Evolutionary conservation across 2,113 vertebrate species (phyloP).

Genomic region (Stegostoma tigrinum): DNA sequence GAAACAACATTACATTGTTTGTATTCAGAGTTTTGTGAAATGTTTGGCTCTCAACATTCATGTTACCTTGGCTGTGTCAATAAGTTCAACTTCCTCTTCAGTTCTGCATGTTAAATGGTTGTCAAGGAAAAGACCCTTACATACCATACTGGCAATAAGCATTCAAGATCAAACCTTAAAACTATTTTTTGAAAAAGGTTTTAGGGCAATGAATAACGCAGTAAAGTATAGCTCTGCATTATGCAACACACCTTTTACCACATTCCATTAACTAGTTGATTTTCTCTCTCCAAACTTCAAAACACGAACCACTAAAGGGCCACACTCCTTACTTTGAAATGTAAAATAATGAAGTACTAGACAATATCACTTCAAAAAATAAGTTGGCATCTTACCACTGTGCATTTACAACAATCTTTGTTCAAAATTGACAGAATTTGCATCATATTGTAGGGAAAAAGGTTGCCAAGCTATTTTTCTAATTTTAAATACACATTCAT

Average conservation of each 20-base stretch:
- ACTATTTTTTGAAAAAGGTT: not conserved
- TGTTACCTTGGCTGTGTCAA: slow-evolving; percentile 77
- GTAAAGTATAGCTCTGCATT: not conserved
- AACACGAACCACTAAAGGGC: not conserved
- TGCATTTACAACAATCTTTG: not conserved
- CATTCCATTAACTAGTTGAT: not conserved
- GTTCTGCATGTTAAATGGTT: slow-evolving; percentile 67
- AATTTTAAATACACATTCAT: not conserved
- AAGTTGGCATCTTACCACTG: not conserved
- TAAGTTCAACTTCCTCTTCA: slow-evolving; percentile 77
- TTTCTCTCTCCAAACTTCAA: not conserved
- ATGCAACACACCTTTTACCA: not conserved
- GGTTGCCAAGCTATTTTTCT: not conserved
- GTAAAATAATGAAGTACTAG: not conserved
- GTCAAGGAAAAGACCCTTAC: slow-evolving; percentile 59
- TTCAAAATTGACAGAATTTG: not conserved
- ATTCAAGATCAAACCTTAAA: not conserved
- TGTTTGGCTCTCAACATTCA: not conserved
- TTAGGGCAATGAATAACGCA: not conserved
- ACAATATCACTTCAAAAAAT: not conserved
- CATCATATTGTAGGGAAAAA: not conserved
- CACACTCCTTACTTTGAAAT: not conserved
- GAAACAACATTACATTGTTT: not conserved
- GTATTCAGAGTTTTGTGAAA: not conserved
- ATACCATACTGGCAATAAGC: not conserved